A percentile compares a stretch with the other conserved stretches of the same genome.
Evolutionary conservation across 2,113 vertebrate genomes (phyloP).

Genomic region (Orientallactaga bullata): DNA sequence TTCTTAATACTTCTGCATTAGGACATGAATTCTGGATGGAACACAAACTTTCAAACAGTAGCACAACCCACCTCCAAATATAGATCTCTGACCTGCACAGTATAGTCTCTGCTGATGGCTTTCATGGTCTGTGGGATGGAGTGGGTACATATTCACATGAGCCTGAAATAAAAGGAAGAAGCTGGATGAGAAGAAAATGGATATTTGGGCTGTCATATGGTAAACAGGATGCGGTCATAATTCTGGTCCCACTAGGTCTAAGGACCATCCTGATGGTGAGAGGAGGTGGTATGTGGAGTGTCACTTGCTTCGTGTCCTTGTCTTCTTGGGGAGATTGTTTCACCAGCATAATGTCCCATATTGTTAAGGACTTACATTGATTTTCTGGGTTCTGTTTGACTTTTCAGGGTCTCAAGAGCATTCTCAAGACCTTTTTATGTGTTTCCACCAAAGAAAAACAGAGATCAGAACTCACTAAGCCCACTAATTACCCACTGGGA

Average conservation of each 20-base stretch:
- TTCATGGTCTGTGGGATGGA: not conserved
- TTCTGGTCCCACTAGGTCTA: not conserved
- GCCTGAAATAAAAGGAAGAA: not conserved
- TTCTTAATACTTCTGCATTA: not conserved
- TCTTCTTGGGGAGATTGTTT: not conserved
- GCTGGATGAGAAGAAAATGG: not conserved
- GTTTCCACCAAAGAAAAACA: slow-evolving; percentile 7
- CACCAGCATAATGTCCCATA: not conserved
- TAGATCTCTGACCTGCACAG: not conserved
- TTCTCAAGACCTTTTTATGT: not conserved
- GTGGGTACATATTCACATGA: not conserved
- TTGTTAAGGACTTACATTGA: slow-evolving; percentile 50
- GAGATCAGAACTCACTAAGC: slow-evolving; percentile 14
- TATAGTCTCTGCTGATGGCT: not conserved
- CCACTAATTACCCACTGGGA: slow-evolving; percentile 27
- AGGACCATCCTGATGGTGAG: not conserved
- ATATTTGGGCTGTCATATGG: not conserved
- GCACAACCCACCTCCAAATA: slow-evolving; percentile 9
- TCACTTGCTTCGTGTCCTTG: not conserved
- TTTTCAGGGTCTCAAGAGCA: slow-evolving; percentile 60
- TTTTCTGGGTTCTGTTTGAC: slow-evolving; percentile 55
- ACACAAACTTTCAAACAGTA: not conserved
- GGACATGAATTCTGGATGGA: not conserved
- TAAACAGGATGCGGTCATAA: not conserved
- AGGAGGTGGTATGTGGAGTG: not conserved